A percentile compares a stretch with the other conserved stretches of the same genome.
Conservation (phyloP, 1,140 invertebrate genomes). For the Diorhabda elongata region DNA sequence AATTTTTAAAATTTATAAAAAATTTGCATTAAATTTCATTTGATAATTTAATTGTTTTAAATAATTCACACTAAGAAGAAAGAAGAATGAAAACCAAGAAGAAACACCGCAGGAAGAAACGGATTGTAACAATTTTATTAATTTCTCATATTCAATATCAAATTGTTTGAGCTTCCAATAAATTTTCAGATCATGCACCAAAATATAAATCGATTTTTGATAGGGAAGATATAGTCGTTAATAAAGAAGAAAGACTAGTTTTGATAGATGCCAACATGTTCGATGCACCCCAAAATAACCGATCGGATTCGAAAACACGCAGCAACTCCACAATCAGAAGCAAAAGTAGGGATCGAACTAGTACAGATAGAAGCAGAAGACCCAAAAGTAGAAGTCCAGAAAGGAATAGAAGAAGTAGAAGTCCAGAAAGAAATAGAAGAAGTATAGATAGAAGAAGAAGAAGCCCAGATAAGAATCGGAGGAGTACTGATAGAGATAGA, state of each 20-base stretch:
- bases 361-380: not conserved
- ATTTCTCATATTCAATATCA: not conserved
- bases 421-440: not conserved
- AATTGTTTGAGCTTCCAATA: not conserved
- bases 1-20: no score
- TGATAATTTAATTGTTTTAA: no score
- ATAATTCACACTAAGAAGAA: no score
- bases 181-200: not conserved
- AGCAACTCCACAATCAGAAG: not conserved
- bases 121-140: no score
- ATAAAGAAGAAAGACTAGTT: constrained; percentile 2
- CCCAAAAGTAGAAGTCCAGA: not conserved
- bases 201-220: constrained; percentile 4
- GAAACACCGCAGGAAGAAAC: no score
- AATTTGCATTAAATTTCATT: no score
- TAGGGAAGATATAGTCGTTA: not conserved
- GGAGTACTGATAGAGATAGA: not conserved
- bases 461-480: not conserved
- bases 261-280: not conserved
- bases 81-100: no score
- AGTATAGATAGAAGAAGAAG: not conserved
- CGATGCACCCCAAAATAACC: not conserved
- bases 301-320: not conserved
- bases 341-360: not conserved
- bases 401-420: not conserved